These are phyloP conservation scores for Pyrgus malvae DNA, from an alignment of 2,888 invertebrate species.

Conservation along the genomic window DNA sequence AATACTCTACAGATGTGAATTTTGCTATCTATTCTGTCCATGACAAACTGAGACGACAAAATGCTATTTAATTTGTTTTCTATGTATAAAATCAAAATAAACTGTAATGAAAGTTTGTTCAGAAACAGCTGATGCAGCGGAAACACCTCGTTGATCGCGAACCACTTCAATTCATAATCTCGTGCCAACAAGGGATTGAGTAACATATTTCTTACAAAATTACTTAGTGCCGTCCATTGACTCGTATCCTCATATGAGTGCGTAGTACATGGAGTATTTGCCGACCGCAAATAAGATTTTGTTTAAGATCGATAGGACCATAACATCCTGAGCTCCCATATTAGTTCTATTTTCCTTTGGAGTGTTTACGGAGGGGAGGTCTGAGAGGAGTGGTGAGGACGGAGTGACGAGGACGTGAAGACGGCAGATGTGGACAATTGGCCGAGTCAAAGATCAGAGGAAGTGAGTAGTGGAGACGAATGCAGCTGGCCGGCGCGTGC, in stretches of 20 bases:
- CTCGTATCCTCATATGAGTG: slow-evolving; percentile 23
- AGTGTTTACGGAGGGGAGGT: slow-evolving; percentile 41
- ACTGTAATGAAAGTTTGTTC: no score
- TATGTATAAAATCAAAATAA: no score
- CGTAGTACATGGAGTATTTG: slow-evolving; percentile 2
- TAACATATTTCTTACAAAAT: slow-evolving; percentile 70
- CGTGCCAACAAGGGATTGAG: slow-evolving; percentile 76
- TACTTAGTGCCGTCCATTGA: slow-evolving; percentile 27
- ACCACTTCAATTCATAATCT: slow-evolving; percentile 79
- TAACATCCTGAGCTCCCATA: slow-evolving; percentile 42
- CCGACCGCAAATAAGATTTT: slow-evolving; percentile 39
- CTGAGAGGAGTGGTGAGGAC: slow-evolving; percentile 49
- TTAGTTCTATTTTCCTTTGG: not conserved
- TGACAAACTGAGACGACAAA: no score
- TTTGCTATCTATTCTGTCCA: no score
- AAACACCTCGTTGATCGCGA: slow-evolving; percentile 78
- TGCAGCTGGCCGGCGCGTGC: slow-evolving; percentile 57
- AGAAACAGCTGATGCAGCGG: slow-evolving; percentile 71
- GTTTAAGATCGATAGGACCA: slow-evolving; percentile 39
- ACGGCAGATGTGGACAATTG: slow-evolving; percentile 77
- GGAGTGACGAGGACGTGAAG: slow-evolving; percentile 49
- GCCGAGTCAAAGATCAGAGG: slow-evolving; percentile 79
- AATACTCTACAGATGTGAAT: not conserved
- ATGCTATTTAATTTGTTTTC: no score
- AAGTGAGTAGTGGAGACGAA: slow-evolving; percentile 49